Conservation (phyloP, 2,888 invertebrate genomes). For the Tridacna crocea region DNA sequence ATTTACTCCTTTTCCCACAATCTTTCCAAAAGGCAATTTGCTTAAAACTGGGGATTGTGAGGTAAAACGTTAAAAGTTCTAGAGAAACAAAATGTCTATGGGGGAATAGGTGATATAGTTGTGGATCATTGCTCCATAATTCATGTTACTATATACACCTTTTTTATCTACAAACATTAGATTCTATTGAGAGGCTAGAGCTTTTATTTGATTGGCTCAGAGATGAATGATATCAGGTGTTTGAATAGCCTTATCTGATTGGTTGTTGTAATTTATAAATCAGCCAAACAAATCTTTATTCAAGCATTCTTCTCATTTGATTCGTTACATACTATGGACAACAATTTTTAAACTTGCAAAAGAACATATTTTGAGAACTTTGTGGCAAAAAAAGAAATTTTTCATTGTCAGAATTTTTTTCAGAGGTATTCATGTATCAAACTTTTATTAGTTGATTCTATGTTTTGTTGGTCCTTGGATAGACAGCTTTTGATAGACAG, state of each 20-base stretch:
- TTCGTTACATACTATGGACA: neutral
- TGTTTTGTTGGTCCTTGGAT: no score
- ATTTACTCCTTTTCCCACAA: no score
- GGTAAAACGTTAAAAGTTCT: neutral
- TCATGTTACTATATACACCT: conserved; percentile 3
- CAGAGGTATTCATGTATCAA: no score
- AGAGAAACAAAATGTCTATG: neutral
- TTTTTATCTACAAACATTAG: conserved; percentile 2
- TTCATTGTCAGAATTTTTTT: neutral
- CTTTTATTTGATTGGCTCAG: neutral
- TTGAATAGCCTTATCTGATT: conserved; percentile 23
- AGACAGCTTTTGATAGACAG: no score
- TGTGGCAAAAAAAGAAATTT: neutral
- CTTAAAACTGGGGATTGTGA: neutral
- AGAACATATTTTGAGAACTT: neutral
- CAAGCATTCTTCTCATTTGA: neutral
- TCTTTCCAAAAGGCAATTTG: no score
- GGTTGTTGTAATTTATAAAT: conserved; percentile 28
- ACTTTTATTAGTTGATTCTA: no score
- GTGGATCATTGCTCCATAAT: conserved; percentile 4
- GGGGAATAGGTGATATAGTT: neutral
- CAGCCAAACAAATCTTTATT: neutral
- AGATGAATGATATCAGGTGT: conserved; percentile 25
- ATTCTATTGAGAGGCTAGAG: conserved; percentile 3
- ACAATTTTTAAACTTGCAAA: neutral